Evolutionary conservation across 2,888 invertebrate species (phyloP), one percentile per base, ranked within the genome.

Genomic region (Diplolepis rosae): DNA sequence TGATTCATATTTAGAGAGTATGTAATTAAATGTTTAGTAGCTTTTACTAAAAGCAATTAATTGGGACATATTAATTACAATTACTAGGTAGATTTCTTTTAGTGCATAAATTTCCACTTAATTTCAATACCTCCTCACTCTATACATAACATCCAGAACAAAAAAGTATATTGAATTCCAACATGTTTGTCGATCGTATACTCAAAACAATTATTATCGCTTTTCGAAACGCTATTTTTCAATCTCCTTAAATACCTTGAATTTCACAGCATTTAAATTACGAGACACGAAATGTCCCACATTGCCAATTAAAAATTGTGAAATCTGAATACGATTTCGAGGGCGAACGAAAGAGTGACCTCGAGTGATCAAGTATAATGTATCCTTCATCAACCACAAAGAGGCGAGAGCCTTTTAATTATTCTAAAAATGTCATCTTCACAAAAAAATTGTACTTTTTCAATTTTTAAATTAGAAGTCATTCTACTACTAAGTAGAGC

Each of bases 291-390:
- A 45, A 45, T 45, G 45, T 45, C 45, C 45, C 45, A 45, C 18
- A 45, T 45, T 45, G 45, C 45, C 45, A 45, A 45, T 45, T 45
- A 45, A 45, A 45, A 45, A 45, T 45, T 45, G 45, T 45, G 45
- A 45, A 45, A 45, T 45, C 45, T 45, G 45, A 45, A 45, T 45
- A 18, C 18, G 45, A 45, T 45, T 45, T 45, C 45, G 45, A 45
- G 45, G 45, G 45, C 45, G 18, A 15, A 45, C 18, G 45, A 45
- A 45, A 9, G 45, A 45, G 18, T 45, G 45, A 45, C 45, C 45
- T 45, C 45, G 45, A 45, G 45, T 45, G 45, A 22, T 18, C 45
- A 3, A 22, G n/a, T 45, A 22, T 45, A 45, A 18, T 45, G 45
- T 45, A 45, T 45, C 15, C 18, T 7, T 45, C 45, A 45, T 45